These are phyloP conservation scores for Autographa gamma DNA, from an alignment of 2,888 invertebrate genomes.

Conservation along the genomic window DNA sequence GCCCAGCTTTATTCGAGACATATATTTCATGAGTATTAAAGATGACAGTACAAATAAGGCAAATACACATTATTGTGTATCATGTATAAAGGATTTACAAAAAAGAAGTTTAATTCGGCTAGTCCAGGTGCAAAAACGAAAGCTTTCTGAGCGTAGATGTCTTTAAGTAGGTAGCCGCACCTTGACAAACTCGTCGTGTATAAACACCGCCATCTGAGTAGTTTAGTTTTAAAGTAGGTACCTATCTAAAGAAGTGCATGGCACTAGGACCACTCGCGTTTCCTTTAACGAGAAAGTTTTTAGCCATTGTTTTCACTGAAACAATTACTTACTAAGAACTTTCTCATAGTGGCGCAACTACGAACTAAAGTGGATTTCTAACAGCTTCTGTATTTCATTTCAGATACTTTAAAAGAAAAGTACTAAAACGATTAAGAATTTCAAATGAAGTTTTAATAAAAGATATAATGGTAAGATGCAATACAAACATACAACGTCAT, in stretches of 20 bases:
- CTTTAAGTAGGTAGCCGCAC: no score
- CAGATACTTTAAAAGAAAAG: constrained; percentile 4
- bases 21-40: constrained; percentile 11
- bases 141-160: background rate
- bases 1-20: constrained; percentile 11
- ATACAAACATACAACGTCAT: no score
- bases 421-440: background rate
- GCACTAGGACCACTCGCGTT: constrained; percentile 1
- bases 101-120: background rate
- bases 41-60: constrained; percentile 19
- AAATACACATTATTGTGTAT: constrained; percentile 16
- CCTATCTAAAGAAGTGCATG: background rate
- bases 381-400: constrained; percentile 2
- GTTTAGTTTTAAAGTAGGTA: no score
- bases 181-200: no score
- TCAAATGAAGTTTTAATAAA: background rate
- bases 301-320: background rate
- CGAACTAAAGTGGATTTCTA: constrained; percentile 2
- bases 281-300: constrained; percentile 2
- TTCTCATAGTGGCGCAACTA: background rate
- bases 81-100: constrained; percentile 1
- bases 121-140: background rate
- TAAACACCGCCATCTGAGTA: no score
- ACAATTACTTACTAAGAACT: constrained; percentile 1
- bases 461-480: background rate